Base-by-base conservation (phyloP, 2,797 vertebrate genomes). In the Prunella strophiata region DNA sequence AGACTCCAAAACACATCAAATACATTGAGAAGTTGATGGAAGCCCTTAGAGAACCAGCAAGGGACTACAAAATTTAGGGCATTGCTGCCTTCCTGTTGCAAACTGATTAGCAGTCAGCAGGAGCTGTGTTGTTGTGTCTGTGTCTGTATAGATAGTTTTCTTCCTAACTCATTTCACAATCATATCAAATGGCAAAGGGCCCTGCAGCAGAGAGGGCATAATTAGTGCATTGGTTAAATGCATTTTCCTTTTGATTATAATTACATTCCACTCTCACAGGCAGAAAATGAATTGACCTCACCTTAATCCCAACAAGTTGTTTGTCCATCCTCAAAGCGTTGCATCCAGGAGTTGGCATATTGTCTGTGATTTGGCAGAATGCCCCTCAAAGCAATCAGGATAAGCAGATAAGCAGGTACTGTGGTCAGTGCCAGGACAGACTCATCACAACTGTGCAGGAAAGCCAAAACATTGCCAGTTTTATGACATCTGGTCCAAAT, bases 311-410 rank as follows among this genome's bases (percentile, higher is more conserved):
- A 55, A 27, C 2, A 27, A 91, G 4, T 84, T 18, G 14, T 73
- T 75, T 54, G 29, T 76, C 55, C 36, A 9, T 62, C 29, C 67
- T 76, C 19, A 36, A 54, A 86, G 42, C 1, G 4, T 34, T 72
- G 20, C 23, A 86, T 14, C 26, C 34, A 81, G 21, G 18, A 62
- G 8, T 10, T 63, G 45, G 23, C 75, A 27, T 16, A 16, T 62
- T 94, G 72, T 79, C 70, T 68, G 77, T n/a, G 18, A 18, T 84
- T 91, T 91, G 65, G 55, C 79, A 94, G 47, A 76, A 70, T 19
- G 16, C 10, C 40, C 16, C 38, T 92, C 47, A 75, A 47, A 86
- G 20, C 62, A 90, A 59, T 59, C 58, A 82, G 74, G 71, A 58
- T 58, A 85, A 89, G 29, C 51, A 76, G 59, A 58, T 68, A 77